Percentiles rank a stretch among this genome's conserved stretches.
phyloP scores from a whole-genome alignment of 2,888 invertebrate genomes.

The Alcis repandata region DNA sequence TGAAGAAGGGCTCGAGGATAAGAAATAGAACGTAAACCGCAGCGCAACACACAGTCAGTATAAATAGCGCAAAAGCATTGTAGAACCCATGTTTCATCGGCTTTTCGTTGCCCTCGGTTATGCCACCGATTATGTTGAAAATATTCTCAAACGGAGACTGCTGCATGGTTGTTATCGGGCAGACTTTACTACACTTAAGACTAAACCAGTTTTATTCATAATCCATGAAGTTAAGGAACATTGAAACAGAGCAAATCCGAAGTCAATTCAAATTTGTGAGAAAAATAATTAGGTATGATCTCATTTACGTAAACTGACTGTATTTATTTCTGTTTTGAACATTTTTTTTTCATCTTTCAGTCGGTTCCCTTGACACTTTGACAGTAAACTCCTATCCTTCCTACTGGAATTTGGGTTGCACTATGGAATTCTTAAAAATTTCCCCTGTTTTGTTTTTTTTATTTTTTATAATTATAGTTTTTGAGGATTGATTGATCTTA shows the following conservation, averaged over 20 bases:
- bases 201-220: no score
- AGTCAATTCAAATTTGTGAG: constrained; percentile 51
- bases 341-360: neutral
- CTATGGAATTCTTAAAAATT: no score
- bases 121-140: constrained; percentile 88
- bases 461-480: no score
- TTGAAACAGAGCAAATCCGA: constrained; percentile 9
- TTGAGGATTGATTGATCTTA: no score
- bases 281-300: no score
- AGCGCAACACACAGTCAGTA: constrained; percentile 89
- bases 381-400: no score
- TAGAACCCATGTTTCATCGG: constrained; percentile 97
- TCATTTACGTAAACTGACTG: no score
- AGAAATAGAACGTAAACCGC: constrained; percentile 93
- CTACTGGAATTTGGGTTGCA: no score
- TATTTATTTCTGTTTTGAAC: constrained; percentile 12
- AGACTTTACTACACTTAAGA: constrained; percentile 19
- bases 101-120: constrained; percentile 93
- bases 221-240: neutral
- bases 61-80: constrained; percentile 93
- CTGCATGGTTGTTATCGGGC: constrained; percentile 62
- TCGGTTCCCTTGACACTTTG: no score
- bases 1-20: constrained; percentile 96
- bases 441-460: no score
- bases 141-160: constrained; percentile 89